Evolutionary conservation across 2,113 vertebrate species (phyloP), one percentile per base, ranked within the genome.

Genomic region (Rhea americana): DNA sequence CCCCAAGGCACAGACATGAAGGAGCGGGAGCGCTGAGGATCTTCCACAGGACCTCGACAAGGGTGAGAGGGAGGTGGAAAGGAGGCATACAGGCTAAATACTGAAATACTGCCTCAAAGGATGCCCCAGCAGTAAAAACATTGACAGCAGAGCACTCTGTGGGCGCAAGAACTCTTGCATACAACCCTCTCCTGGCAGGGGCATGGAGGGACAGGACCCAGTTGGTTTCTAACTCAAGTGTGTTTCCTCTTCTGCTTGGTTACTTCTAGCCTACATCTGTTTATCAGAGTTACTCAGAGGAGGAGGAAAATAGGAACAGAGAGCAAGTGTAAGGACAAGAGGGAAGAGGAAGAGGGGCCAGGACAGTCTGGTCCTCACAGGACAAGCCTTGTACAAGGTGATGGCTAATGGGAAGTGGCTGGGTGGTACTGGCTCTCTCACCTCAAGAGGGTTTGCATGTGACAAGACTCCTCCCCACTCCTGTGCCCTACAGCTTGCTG

Each of bases 131-230:
- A 47, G 21, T 10, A 43, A n/a, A 75, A 37, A 26, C 4, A 16
- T 26, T 39, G 66, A 55, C 28, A 45, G 68, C 50, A 71, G 41
- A n/a, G 22, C 76, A 26, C 53, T 89, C 37, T 62, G 35, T 0
- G 25, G 28, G 48, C 26, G 20, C 2, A 2, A 0, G 0, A 21
- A 9, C 5, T 77, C 41, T 45, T 35, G 28, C 59, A 32, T 4
- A 19, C 39, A 61, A 6, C 13, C 24, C 14, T 28, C 51, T 56
- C 55, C n/a, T 70, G 79, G 35, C 14, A 89, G 30, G 62, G 75
- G 59, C 17, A 50, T 24, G 32, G 50, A 2, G 4, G 53, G 20
- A 24, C 41, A 39, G 37, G 13, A 70, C 22, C 25, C 21, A 15
- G 12, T 24, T 35, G 28, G 35, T 39, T 25, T 30, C n/a, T 20